Conservation (phyloP, 2,113 vertebrate species). For the Paedocypris sp. region DNA sequence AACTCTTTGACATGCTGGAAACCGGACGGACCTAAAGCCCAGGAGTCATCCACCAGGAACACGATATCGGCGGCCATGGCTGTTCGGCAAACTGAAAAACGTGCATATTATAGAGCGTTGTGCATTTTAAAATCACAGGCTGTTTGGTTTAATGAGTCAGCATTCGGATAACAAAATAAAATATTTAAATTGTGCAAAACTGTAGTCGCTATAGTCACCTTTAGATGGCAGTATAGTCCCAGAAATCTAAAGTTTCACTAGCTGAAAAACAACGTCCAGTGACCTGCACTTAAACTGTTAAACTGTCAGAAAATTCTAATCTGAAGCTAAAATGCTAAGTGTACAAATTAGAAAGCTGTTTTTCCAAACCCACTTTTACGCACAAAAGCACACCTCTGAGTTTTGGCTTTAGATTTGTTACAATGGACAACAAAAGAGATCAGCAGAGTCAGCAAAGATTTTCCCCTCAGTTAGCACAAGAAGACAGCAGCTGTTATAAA, state of each 20-base stretch:
- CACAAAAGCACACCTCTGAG: too few species aligned
- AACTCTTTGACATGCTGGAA: slow-evolving; percentile 64
- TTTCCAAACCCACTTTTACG: too few species aligned
- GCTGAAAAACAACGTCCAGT: slow-evolving; percentile 37
- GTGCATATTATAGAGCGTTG: too few species aligned
- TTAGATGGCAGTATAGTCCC: slow-evolving; percentile 53
- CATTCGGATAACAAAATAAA: too few species aligned
- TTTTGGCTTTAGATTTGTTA: too few species aligned
- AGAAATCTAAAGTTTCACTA: neutral
- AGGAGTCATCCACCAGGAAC: slow-evolving; percentile 73
- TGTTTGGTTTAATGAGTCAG: too few species aligned
- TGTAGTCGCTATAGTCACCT: slow-evolving; percentile 38
- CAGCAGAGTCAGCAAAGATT: too few species aligned
- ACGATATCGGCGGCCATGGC: slow-evolving; percentile 65
- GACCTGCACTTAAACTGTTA: neutral
- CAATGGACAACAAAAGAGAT: too few species aligned
- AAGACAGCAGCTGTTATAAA: neutral
- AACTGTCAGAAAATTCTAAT: too few species aligned
- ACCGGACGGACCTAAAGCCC: slow-evolving; percentile 50
- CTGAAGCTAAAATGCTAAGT: too few species aligned
- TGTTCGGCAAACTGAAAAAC: slow-evolving; percentile 66
- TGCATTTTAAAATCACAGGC: neutral
- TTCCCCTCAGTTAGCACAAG: neutral
- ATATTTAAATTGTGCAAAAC: too few species aligned
- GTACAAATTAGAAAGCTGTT: too few species aligned